phyloP scores from a whole-genome alignment of 1,140 invertebrate genomes.

The Lamellibrachia luymesi region DNA sequence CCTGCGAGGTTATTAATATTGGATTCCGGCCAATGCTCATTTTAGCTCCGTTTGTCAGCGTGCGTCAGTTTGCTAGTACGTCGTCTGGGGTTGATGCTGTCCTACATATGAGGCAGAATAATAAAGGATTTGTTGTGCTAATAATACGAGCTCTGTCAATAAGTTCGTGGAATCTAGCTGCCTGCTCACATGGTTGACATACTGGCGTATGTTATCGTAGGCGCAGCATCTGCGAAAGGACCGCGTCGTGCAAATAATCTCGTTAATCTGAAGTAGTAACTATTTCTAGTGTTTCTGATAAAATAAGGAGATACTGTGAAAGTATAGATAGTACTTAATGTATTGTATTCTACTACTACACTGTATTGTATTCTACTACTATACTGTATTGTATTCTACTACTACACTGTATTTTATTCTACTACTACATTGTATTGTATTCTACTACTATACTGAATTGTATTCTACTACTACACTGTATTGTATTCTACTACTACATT shows the following conservation, averaged over 20 bases:
- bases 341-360: no score
- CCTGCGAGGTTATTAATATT: background rate
- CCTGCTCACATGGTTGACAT: background rate
- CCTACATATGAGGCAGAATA: background rate
- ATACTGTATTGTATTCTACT: no score
- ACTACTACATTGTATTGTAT: conserved; percentile 56
- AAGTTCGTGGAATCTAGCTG: background rate
- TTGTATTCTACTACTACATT: conserved; percentile 55
- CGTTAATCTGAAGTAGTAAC: background rate
- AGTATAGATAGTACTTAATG: no score
- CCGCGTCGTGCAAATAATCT: background rate
- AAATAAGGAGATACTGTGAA: background rate
- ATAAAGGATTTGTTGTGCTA: background rate
- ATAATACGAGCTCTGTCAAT: background rate
- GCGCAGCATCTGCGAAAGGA: background rate
- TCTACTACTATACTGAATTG: conserved; percentile 29
- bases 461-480: conserved; percentile 42
- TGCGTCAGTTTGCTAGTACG: background rate
- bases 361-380: no score
- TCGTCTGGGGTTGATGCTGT: background rate
- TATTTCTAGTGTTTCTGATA: background rate
- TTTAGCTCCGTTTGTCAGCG: background rate
- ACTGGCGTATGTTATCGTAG: background rate
- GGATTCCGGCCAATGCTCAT: background rate
- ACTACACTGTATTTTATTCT: no score